These are phyloP conservation scores for Lysiphlebus fabarum DNA, from an alignment of 1,140 invertebrate species.

Conservation along the genomic window DNA sequence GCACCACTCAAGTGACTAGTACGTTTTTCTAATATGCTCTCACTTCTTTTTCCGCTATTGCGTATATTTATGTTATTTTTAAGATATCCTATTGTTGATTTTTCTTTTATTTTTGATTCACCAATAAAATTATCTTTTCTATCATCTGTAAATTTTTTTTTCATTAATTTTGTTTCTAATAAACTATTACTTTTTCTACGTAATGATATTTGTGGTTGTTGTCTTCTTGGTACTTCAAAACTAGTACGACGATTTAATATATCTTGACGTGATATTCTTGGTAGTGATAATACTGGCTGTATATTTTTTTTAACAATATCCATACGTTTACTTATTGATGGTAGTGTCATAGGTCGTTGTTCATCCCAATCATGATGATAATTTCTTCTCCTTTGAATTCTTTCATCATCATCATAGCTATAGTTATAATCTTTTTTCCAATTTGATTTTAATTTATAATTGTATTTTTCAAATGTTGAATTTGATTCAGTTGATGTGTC, in stretches of 20 bases:
- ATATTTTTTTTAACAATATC: conserved; percentile 15
- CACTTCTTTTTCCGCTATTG: conserved; percentile 24
- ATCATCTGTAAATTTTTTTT: conserved; percentile 10
- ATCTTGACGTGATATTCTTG: conserved; percentile 43
- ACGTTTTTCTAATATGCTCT: conserved; percentile 24
- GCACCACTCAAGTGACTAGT: conserved; percentile 24
- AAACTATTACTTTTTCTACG: conserved; percentile 25
- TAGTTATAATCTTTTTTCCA: neutral
- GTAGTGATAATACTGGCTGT: conserved; percentile 19
- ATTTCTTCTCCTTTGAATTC: neutral
- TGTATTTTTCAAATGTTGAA: conserved; percentile 13
- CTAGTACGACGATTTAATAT: conserved; percentile 42
- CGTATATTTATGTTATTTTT: conserved; percentile 26
- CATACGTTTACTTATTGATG: conserved; percentile 29
- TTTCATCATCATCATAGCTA: neutral
- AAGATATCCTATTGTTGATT: conserved; percentile 24
- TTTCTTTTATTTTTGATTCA: conserved; percentile 13
- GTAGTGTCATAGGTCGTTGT: conserved; percentile 40
- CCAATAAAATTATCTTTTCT: conserved; percentile 14
- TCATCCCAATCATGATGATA: neutral
- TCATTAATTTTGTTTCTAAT: conserved; percentile 8
- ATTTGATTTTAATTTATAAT: conserved; percentile 8
- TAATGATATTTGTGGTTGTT: conserved; percentile 17
- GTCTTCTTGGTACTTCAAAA: conserved; percentile 27
- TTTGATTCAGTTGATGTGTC: conserved; percentile 17